Percentiles rank a stretch among this genome's conserved stretches.
Conservation (phyloP, 92 coral and sea anemone species). For the Palythoa grandis region DNA sequence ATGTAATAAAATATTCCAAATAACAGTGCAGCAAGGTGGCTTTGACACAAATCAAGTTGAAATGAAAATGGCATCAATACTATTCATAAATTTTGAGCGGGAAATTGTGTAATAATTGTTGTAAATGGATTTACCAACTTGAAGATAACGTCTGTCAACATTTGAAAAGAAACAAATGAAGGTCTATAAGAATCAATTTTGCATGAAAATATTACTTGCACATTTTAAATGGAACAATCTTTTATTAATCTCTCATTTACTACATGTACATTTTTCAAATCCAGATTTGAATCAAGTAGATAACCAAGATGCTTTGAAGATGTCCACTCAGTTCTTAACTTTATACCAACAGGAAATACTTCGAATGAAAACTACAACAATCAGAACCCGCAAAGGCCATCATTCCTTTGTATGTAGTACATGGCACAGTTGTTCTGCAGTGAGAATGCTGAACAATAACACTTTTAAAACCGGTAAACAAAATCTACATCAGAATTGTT, state of each 20-base stretch:
- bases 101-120: no score
- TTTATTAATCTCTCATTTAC: constrained; percentile 14
- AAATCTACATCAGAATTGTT: not conserved
- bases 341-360: not conserved
- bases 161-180: not conserved
- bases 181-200: not conserved
- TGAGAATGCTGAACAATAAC: not conserved
- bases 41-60: no score
- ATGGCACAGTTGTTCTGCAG: not conserved
- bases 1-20: no score
- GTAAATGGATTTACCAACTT: no score
- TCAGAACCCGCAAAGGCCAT: not conserved
- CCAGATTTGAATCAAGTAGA: not conserved
- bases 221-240: constrained; percentile 9
- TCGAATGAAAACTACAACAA: not conserved
- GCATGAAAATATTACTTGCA: constrained; percentile 6
- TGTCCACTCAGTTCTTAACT: not conserved
- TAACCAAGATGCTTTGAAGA: not conserved
- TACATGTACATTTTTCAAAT: constrained; percentile 23
- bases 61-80: no score
- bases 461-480: not conserved
- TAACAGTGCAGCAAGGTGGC: no score
- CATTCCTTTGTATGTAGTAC: not conserved
- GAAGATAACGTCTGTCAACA: constrained; percentile 30
- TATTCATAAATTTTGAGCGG: no score